phyloP scores from a whole-genome alignment of 2,888 invertebrate genomes.

The Sipunculus nudus region DNA sequence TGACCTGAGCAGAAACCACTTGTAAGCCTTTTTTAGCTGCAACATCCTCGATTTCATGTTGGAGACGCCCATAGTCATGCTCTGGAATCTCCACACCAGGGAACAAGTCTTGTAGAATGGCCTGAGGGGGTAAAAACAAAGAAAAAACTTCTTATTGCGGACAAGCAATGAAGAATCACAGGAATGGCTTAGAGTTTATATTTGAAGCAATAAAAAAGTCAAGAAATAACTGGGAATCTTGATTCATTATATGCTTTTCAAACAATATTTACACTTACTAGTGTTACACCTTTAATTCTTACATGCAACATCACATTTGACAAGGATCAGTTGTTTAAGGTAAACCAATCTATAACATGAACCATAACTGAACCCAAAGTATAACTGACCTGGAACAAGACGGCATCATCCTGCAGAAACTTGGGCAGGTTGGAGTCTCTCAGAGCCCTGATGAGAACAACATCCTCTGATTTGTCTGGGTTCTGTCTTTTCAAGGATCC shows the following conservation, averaged over 20 bases:
- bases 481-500: constrained; percentile 86
- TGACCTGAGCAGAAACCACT: constrained; percentile 78
- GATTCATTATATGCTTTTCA: too few relatives aligned
- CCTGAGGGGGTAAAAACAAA: constrained; percentile 67
- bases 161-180: neutral
- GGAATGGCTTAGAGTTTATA: neutral
- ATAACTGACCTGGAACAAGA: constrained; percentile 76
- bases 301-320: too few relatives aligned
- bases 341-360: too few relatives aligned
- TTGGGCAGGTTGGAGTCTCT: constrained; percentile 91
- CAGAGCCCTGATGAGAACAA: constrained; percentile 79
- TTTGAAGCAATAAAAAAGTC: too few relatives aligned
- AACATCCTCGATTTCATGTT: constrained; percentile 71
- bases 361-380: too few relatives aligned
- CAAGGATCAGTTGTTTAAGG: too few relatives aligned
- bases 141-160: neutral
- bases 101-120: constrained; percentile 88
- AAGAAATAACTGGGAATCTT: too few relatives aligned
- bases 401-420: constrained; percentile 84
- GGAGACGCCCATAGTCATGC: constrained; percentile 80
- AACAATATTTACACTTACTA: too few relatives aligned
- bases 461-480: constrained; percentile 85
- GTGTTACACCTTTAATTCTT: too few relatives aligned
- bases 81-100: constrained; percentile 83
- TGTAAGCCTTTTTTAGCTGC: constrained; percentile 71